Evolutionary conservation across 1,140 invertebrate genomes (phyloP).

Genomic region (Drosophila nikananu): DNA sequence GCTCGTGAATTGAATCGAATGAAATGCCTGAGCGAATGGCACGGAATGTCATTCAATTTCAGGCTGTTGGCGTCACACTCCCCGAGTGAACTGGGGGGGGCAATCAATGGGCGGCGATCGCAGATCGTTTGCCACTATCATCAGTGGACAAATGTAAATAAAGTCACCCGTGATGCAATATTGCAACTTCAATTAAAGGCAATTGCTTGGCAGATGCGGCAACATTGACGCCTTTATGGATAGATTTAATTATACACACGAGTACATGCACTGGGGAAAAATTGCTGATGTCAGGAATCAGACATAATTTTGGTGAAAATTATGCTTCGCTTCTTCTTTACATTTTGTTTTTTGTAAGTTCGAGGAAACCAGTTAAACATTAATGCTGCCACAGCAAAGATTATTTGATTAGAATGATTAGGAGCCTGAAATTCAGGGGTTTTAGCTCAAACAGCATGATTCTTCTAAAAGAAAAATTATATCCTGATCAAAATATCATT

Average conservation of each 20-base stretch:
- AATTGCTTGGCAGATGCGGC: conserved; percentile 39
- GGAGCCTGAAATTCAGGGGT: too few relatives aligned
- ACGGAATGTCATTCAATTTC: conserved; percentile 53
- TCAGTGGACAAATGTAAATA: conserved; percentile 42
- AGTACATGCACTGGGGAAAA: neutral
- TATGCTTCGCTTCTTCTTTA: too few relatives aligned
- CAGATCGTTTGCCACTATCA: conserved; percentile 61
- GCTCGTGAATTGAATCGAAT: conserved; percentile 40
- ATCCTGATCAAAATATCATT: too few relatives aligned
- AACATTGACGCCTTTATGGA: conserved; percentile 12
- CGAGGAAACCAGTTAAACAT: too few relatives aligned
- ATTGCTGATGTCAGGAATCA: too few relatives aligned
- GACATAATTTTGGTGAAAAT: too few relatives aligned
- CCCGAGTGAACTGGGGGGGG: neutral
- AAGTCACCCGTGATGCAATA: conserved; percentile 31
- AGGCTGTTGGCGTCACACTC: conserved; percentile 33
- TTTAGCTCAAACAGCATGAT: too few relatives aligned
- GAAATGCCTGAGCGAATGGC: conserved; percentile 14
- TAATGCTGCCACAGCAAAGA: too few relatives aligned
- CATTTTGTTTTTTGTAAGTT: too few relatives aligned
- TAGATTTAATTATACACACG: conserved; percentile 15
- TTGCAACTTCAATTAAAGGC: conserved; percentile 67
- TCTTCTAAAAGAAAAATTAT: too few relatives aligned
- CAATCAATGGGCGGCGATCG: conserved; percentile 21
- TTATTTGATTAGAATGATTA: too few relatives aligned